Conservation (phyloP, 2,888 invertebrate species). For the Andrena camellia region DNA sequence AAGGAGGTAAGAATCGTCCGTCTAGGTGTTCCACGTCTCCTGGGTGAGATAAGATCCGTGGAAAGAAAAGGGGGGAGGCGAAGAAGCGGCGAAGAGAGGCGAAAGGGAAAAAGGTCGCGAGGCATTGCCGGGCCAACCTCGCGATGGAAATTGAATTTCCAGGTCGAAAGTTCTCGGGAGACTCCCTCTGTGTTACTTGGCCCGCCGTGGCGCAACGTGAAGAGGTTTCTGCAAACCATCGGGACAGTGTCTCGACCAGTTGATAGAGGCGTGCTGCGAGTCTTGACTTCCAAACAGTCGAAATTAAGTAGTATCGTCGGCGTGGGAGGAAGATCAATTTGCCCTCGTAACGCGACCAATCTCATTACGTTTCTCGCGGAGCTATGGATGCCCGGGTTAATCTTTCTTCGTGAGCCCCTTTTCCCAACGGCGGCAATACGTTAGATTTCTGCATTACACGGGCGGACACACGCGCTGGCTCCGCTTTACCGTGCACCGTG, state of each 20-base stretch:
- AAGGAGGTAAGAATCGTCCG: conserved; percentile 56
- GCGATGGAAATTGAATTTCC: conserved; percentile 74
- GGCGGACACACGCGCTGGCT: not conserved
- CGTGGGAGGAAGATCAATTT: not conserved
- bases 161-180: conserved; percentile 73
- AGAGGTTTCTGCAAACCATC: conserved; percentile 54
- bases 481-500: not conserved
- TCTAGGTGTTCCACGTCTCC: conserved; percentile 61
- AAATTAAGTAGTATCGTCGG: conserved; percentile 34
- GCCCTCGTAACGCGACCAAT: not conserved
- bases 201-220: conserved; percentile 47
- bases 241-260: conserved; percentile 38
- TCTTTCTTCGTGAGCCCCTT: not conserved
- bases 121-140: conserved; percentile 58
- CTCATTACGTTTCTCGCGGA: not conserved
- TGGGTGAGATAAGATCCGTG: conserved; percentile 67
- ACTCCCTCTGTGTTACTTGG: conserved; percentile 63
- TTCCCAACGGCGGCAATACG: not conserved
- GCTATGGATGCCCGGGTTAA: not conserved
- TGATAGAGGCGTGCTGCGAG: conserved; percentile 33
- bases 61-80: conserved; percentile 44
- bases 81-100: not conserved
- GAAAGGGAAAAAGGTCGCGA: conserved; percentile 54
- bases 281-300: not conserved
- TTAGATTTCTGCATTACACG: conserved; percentile 18